These are phyloP conservation scores for Boloria selene DNA, from an alignment of 2,888 invertebrate species.

Conservation along the genomic window DNA sequence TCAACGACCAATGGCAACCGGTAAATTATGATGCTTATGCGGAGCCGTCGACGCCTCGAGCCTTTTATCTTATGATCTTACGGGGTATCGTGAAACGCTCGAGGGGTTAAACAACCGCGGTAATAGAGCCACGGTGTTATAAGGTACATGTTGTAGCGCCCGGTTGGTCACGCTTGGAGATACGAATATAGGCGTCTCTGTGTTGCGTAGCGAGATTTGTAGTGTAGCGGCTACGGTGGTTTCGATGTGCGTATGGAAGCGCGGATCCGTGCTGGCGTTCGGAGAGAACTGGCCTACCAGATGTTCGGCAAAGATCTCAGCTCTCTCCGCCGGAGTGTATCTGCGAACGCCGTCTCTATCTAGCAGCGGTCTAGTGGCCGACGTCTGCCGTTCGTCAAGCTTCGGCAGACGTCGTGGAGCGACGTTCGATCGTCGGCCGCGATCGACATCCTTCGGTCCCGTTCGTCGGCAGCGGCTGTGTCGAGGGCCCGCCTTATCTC, in stretches of 20 bases:
- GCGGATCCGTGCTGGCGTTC: neutral
- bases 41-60: too few species aligned
- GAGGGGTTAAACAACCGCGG: neutral
- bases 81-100: too few species aligned
- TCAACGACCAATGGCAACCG: too few species aligned
- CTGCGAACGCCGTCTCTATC: neutral
- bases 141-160: neutral
- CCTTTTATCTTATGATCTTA: too few species aligned
- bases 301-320: neutral
- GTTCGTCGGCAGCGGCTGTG: neutral
- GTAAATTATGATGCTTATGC: too few species aligned
- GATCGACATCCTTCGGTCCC: accelerated
- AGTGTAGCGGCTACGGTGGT: neutral
- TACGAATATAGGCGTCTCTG: neutral
- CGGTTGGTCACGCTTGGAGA: neutral
- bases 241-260: neutral
- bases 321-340: neutral
- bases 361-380: neutral
- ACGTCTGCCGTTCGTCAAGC: neutral
- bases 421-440: neutral
- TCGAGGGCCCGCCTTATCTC: neutral
- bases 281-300: neutral
- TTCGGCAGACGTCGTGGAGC: neutral
- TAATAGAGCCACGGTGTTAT: too few species aligned
- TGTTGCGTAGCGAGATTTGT: neutral